phyloP scores from a whole-genome alignment of 2,113 vertebrate genomes.

The Fregata magnificens region DNA sequence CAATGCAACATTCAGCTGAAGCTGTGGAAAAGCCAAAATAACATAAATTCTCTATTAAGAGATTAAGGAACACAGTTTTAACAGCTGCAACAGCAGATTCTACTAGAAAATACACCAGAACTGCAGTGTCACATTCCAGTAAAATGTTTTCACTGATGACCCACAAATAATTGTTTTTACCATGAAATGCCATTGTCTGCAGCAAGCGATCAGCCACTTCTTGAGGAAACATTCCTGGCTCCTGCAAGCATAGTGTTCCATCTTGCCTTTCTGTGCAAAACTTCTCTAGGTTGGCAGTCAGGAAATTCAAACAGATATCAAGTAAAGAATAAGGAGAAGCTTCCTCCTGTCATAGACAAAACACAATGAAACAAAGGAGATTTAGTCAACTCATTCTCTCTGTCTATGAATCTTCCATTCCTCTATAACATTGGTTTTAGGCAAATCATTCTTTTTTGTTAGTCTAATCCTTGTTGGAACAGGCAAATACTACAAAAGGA shows the following conservation, averaged over 20 bases:
- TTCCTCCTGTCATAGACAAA: conserved; percentile 82
- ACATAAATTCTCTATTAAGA: not conserved
- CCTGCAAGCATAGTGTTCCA: conserved; percentile 90
- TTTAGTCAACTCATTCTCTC: not conserved
- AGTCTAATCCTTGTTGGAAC: not conserved
- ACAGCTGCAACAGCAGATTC: not conserved
- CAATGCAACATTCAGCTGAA: not conserved
- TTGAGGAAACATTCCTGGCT: conserved; percentile 94
- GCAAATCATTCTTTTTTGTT: not conserved
- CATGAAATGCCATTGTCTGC: conserved; percentile 93
- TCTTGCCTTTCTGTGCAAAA: conserved; percentile 92
- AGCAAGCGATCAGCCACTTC: conserved; percentile 95
- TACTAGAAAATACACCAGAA: not conserved
- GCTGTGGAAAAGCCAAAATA: not conserved
- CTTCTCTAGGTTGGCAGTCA: conserved; percentile 90
- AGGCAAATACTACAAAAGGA: not conserved
- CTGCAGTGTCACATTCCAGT: not conserved
- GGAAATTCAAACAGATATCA: conserved; percentile 91
- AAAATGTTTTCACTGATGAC: not conserved
- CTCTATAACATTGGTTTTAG: not conserved
- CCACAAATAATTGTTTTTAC: conserved; percentile 69
- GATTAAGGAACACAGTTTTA: not conserved
- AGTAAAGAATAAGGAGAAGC: conserved; percentile 89
- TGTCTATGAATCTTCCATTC: not conserved
- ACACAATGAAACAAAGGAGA: not conserved